These are phyloP conservation scores for Drosophila trichaetosa DNA, from an alignment of 2,888 invertebrate genomes.

Conservation along the genomic window DNA sequence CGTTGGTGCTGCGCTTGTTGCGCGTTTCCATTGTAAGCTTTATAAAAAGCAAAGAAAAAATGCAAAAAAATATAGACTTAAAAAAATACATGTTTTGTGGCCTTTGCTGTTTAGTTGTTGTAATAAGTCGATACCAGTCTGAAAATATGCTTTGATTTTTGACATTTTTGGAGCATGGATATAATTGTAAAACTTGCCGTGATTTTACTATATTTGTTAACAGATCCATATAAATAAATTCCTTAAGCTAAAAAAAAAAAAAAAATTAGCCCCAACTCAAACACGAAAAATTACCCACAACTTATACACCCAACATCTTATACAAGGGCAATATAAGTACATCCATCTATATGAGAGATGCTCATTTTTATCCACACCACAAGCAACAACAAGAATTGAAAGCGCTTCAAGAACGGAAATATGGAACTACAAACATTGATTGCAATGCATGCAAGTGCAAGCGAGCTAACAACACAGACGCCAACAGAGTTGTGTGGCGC, in stretches of 20 bases:
- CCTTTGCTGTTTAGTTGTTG: conserved; percentile 56
- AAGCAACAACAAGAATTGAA: conserved; percentile 43
- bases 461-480: conserved; percentile 45
- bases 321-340: conserved; percentile 42
- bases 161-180: conserved; percentile 4
- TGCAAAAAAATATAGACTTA: neutral
- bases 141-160: conserved; percentile 17
- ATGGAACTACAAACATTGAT: conserved; percentile 18
- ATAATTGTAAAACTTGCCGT: conserved; percentile 4
- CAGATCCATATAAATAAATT: neutral
- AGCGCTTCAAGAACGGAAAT: conserved; percentile 63
- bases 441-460: conserved; percentile 30
- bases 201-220: neutral
- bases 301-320: conserved; percentile 51
- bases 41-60: conserved; percentile 31
- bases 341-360: conserved; percentile 26
- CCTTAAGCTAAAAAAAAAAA: neutral
- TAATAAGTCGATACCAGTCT: conserved; percentile 16
- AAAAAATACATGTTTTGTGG: conserved; percentile 1
- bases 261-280: conserved; percentile 19
- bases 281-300: conserved; percentile 18
- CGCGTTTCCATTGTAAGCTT: conserved; percentile 52
- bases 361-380: conserved; percentile 68
- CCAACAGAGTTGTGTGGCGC: conserved; percentile 41
- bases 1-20: conserved; percentile 65